phyloP scores from a whole-genome alignment of 2,888 invertebrate genomes.

The Tipula helvola region DNA sequence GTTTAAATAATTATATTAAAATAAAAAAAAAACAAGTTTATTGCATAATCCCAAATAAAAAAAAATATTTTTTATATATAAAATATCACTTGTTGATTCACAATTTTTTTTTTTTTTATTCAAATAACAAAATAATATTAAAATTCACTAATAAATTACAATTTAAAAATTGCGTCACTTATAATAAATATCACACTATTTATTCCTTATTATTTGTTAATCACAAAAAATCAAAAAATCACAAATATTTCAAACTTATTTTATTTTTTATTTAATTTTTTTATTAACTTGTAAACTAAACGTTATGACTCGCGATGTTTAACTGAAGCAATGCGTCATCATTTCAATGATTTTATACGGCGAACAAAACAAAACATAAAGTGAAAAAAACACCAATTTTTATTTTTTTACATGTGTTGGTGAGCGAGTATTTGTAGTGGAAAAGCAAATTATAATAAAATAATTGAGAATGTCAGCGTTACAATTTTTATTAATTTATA shows the following conservation, averaged over 20 bases:
- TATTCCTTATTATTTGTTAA: neutral
- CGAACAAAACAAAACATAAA: neutral
- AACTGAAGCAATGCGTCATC: slow-evolving; percentile 10
- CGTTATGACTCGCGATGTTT: neutral
- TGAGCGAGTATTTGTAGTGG: neutral
- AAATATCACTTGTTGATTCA: neutral
- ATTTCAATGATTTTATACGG: slow-evolving; percentile 6
- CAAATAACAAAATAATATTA: neutral
- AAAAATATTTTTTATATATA: neutral
- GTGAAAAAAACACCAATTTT: neutral
- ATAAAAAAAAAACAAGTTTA: neutral
- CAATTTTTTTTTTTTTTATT: neutral
- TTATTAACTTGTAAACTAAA: neutral
- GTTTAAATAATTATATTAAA: neutral
- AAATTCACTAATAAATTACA: neutral
- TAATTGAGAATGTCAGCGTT: neutral
- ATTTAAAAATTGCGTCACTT: neutral
- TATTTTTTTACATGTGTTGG: neutral
- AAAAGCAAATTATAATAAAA: neutral
- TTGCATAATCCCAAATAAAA: neutral
- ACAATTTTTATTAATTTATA: neutral
- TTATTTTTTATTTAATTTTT: neutral
- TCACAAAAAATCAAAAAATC: neutral
- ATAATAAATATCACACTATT: neutral
- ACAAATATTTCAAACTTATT: neutral